Percentiles rank a stretch among this genome's conserved stretches.
Conservation (phyloP, 2,888 invertebrate genomes). For the Sarcophaga carnaria region DNA sequence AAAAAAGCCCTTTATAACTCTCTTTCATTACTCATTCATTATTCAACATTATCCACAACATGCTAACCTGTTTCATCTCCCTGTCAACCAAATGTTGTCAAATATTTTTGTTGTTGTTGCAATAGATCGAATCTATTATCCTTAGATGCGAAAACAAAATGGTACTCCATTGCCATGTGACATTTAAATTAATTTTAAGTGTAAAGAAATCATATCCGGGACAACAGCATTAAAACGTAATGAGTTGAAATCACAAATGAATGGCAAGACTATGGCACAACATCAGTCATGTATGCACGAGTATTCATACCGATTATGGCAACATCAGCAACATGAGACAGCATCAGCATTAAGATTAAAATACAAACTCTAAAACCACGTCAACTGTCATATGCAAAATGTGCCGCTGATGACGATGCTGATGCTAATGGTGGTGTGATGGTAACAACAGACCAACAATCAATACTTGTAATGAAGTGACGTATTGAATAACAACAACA, state of each 20-base stretch:
- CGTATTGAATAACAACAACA: conserved; percentile 31
- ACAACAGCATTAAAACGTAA: conserved; percentile 12
- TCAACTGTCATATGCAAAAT: conserved; percentile 64
- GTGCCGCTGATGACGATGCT: conserved; percentile 34
- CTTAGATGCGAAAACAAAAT: background rate
- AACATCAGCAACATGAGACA: conserved; percentile 25
- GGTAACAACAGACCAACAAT: conserved; percentile 46
- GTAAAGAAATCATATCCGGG: background rate
- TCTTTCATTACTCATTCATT: background rate
- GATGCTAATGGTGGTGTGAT: no score
- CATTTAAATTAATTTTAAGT: conserved; percentile 13
- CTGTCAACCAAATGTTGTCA: background rate
- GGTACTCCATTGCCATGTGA: background rate
- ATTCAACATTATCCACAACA: background rate
- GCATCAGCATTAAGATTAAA: conserved; percentile 3
- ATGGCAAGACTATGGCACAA: background rate
- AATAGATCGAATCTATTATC: background rate
- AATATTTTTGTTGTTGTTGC: background rate
- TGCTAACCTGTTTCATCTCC: background rate
- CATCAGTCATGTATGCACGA: background rate
- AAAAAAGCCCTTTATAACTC: background rate
- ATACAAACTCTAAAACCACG: conserved; percentile 26
- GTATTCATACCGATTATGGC: conserved; percentile 19
- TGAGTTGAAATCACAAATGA: background rate
- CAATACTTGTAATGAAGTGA: conserved; percentile 57